These are phyloP conservation scores for Thryonomys swinderianus DNA, from an alignment of 2,113 vertebrate genomes.

Conservation along the genomic window DNA sequence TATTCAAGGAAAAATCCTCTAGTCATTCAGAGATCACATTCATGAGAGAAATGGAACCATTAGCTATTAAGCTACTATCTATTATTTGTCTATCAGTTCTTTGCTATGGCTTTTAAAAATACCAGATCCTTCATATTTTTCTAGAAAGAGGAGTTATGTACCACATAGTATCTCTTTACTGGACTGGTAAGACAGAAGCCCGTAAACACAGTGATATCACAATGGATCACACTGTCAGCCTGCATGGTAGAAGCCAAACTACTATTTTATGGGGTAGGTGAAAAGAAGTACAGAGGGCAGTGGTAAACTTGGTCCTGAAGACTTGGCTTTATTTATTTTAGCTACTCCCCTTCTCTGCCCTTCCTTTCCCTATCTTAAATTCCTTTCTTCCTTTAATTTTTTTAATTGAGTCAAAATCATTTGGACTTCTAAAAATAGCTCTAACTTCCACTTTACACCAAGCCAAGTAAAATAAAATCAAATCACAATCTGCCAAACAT, in stretches of 20 bases:
- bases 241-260: background rate
- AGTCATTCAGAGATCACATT: background rate
- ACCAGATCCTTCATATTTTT: background rate
- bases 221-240: background rate
- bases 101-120: background rate
- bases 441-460: conserved; percentile 6
- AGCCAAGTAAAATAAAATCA: conserved; percentile 58
- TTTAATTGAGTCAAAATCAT: background rate
- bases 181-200: background rate
- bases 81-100: background rate
- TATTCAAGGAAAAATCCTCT: background rate
- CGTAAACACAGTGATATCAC: background rate
- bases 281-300: background rate
- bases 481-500: conserved; percentile 35
- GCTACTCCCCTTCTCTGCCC: background rate
- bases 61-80: background rate
- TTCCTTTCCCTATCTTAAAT: background rate
- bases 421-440: conserved; percentile 59
- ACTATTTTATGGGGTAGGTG: background rate
- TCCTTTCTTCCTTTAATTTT: background rate
- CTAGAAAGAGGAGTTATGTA: background rate
- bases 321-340: conserved; percentile 2
- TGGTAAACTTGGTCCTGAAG: background rate
- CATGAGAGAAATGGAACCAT: conserved; percentile 17
- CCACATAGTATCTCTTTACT: background rate